Base-by-base conservation (phyloP, 2,113 vertebrate genomes). In the Gyps fulvus region DNA sequence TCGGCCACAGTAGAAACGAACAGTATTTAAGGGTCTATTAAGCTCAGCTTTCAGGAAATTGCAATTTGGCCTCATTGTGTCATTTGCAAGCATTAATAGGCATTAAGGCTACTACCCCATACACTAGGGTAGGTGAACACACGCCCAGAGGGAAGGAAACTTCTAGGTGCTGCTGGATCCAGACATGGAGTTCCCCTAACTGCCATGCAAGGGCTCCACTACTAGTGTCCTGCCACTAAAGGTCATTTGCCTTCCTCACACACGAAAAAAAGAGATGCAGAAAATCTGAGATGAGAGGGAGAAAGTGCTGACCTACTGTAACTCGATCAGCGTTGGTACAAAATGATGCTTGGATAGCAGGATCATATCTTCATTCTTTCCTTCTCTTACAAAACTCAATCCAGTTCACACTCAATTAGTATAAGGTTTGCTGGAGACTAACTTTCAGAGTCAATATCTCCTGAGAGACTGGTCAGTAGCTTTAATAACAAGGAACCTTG, bases 31-130 rank as follows among this genome's bases (percentile, higher is more conserved):
- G 69, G 20, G 23, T 80, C 72, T 86, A 26, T 87, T 89, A 92
- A 78, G 54, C 67, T 95, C 71, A 90, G n/a, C 83, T 87, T 87
- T 97, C 93, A 96, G 86, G 49, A 95, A 83, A 92, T 57, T 76
- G 67, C 74, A 73, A 6, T 72, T 74, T 81, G 77, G 70, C 67
- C 43, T 83, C 72, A 19, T 58, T 79, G 13, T 62, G 49, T 74
- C 79, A 87, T 94, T 89, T 93, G 52, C 59, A 73, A 95, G 76
- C 43, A 79, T 88, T 93, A 85, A 79, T 2, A 86, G 63, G 57
- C 82, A 92, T 91, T 79, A 96, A 85, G 52, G 61, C 47, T 79
- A 36, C 36, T 13, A 49, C n/a, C 14, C 38, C 43, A 62, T 27
- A 70, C 21, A 71, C 45, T 23, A 42, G 34, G 15, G 5, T 43